Percentiles rank a stretch among this genome's conserved stretches.
Conservation (phyloP, 2,888 invertebrate genomes). For the Odontomyia ornata region DNA sequence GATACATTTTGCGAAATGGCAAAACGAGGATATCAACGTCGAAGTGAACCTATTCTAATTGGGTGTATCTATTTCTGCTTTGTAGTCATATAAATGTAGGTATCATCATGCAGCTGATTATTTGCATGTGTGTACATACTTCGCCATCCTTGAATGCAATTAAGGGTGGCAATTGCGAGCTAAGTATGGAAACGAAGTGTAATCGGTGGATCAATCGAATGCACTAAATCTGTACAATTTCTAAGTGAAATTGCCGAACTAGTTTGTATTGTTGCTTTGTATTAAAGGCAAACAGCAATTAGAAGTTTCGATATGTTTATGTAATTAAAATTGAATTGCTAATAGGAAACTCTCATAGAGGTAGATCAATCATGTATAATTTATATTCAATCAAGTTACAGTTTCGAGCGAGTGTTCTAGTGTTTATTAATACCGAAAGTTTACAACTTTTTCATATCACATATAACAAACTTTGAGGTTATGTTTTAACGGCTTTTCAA, state of each 20-base stretch:
- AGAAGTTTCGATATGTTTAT: neutral
- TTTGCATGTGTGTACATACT: no score
- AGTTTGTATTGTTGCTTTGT: neutral
- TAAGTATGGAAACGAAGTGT: slow-evolving; percentile 17
- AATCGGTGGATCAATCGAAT: neutral
- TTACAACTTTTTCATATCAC: no score
- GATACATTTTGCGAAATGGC: neutral
- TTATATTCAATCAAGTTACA: no score
- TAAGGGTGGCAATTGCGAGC: slow-evolving; percentile 7
- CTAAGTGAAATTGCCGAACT: neutral
- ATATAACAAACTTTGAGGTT: no score
- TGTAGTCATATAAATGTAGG: neutral
- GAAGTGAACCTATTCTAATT: neutral
- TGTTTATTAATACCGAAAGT: no score
- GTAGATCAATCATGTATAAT: no score
- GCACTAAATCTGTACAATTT: neutral
- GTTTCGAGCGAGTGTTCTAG: no score
- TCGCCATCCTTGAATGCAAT: slow-evolving; percentile 14
- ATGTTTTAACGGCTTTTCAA: no score
- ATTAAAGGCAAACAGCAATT: neutral
- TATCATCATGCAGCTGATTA: neutral
- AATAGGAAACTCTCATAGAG: no score
- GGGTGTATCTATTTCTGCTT: neutral
- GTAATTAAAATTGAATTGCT: neutral
- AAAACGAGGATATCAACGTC: neutral